Conservation (phyloP, 2,113 vertebrate species). For the Gavialis gangeticus region DNA sequence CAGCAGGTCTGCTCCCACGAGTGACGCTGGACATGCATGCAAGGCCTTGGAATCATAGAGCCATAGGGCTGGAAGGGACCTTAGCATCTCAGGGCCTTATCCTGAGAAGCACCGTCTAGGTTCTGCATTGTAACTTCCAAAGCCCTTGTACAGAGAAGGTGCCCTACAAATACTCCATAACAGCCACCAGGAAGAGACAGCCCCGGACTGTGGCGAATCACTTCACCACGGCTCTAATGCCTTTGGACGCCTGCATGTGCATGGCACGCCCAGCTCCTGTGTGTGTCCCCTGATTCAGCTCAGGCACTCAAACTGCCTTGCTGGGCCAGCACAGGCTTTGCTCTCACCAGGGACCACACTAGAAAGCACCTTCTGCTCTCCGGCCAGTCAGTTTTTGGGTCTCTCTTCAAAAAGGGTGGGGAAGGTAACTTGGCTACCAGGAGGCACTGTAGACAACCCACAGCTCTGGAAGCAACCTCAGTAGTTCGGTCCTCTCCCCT, state of each 20-base stretch:
- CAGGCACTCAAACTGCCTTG: background rate
- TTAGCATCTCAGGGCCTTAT: too few relatives aligned
- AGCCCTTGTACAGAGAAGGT: accelerated
- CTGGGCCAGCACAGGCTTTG: background rate
- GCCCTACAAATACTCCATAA: background rate
- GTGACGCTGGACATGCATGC: accelerated
- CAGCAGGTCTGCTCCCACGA: background rate
- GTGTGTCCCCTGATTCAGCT: too few relatives aligned
- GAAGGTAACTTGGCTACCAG: accelerated
- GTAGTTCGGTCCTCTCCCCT: background rate
- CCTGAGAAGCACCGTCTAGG: accelerated
- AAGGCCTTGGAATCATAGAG: accelerated
- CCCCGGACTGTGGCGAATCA: too few relatives aligned
- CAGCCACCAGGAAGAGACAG: background rate
- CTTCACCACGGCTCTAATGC: too few relatives aligned
- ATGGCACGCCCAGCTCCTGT: too few relatives aligned
- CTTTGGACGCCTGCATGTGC: too few relatives aligned
- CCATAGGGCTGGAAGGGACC: background rate
- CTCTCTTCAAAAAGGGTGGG: accelerated
- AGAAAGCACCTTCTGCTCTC: accelerated
- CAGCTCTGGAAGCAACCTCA: background rate
- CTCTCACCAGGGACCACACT: background rate
- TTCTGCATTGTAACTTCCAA: background rate
- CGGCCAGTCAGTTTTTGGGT: accelerated
- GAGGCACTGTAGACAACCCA: accelerated